Conservation (phyloP, 2,113 vertebrate genomes). For the Tor tambroides region DNA sequence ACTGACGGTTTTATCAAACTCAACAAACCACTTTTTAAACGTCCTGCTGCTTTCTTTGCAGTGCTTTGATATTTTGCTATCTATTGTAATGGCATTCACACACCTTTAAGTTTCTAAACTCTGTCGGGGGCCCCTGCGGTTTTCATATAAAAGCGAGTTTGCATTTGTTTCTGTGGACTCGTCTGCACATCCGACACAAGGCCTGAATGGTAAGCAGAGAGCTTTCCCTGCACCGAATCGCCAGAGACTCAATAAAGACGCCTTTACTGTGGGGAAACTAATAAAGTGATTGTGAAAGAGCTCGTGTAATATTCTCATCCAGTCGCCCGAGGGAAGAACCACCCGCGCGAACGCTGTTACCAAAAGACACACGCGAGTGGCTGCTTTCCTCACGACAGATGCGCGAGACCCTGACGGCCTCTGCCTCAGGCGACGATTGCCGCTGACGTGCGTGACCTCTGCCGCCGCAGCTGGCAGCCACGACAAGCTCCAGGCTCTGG, state of each 20-base stretch:
- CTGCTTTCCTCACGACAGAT: conserved; percentile 11
- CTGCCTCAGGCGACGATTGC: not conserved
- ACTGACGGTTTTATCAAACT: too few species aligned
- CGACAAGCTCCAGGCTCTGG: not conserved
- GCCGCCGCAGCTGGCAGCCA: not conserved
- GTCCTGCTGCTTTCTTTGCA: too few species aligned
- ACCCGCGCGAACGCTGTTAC: not conserved
- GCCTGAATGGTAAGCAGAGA: not conserved
- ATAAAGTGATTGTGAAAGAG: conserved; percentile 15
- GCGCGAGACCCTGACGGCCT: not conserved
- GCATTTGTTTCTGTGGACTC: not conserved
- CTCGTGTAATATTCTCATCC: not conserved
- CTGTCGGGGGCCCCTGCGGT: too few species aligned
- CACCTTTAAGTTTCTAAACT: too few species aligned
- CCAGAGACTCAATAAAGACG: not conserved
- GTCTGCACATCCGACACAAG: not conserved
- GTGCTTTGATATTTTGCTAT: too few species aligned
- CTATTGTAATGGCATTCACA: too few species aligned
- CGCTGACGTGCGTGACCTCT: not conserved
- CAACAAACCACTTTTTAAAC: too few species aligned
- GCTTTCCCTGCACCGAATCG: not conserved
- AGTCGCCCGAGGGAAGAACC: not conserved
- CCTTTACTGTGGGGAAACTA: not conserved
- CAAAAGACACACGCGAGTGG: conserved; percentile 12
- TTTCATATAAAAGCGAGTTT: too few species aligned